Evolutionary conservation across 2,113 vertebrate species (phyloP).

Genomic region (Takifugu flavidus): DNA sequence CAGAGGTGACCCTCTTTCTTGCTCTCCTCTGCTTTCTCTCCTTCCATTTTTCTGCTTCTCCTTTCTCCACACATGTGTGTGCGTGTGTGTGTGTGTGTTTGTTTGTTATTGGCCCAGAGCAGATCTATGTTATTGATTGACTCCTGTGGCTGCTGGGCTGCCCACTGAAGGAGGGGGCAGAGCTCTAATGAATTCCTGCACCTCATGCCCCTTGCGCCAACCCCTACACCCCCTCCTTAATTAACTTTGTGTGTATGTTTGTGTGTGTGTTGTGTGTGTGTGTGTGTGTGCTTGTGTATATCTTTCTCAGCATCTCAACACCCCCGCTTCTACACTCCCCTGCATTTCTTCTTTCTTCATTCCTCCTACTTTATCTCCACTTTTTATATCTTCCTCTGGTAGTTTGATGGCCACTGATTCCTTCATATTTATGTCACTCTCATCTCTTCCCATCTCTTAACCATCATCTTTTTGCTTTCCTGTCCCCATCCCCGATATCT

Average conservation of each 20-base stretch:
- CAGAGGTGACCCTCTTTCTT: conserved; percentile 56
- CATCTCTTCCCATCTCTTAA: conserved; percentile 17
- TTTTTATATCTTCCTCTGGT: conserved; percentile 24
- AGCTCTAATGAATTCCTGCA: conserved; percentile 80
- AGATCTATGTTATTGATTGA: conserved; percentile 81
- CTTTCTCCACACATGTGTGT: conserved; percentile 28
- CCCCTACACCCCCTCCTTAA: conserved; percentile 79
- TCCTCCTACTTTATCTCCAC: conserved; percentile 24
- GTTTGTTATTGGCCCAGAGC: conserved; percentile 70
- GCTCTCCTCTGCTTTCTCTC: conserved; percentile 32
- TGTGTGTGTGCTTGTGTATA: conserved; percentile 42
- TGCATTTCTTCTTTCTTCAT: conserved; percentile 37
- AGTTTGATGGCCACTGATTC: conserved; percentile 30
- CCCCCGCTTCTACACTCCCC: conserved; percentile 53
- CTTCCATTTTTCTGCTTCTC: conserved; percentile 54
- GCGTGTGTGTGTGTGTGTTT: conserved; percentile 35
- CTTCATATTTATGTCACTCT: conserved; percentile 35
- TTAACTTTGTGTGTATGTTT: conserved; percentile 75
- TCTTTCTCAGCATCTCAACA: conserved; percentile 54
- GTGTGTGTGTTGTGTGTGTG: conserved; percentile 30
- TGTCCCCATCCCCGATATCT: background rate
- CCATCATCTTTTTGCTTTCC: conserved; percentile 27
- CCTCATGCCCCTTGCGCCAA: conserved; percentile 70
- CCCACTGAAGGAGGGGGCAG: conserved; percentile 75
- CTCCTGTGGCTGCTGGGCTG: conserved; percentile 72